A percentile compares a stretch with the other conserved stretches of the same genome.
These are phyloP conservation scores for Paraescarpia echinospica DNA, from an alignment of 1,140 invertebrate species.

Conservation along the genomic window DNA sequence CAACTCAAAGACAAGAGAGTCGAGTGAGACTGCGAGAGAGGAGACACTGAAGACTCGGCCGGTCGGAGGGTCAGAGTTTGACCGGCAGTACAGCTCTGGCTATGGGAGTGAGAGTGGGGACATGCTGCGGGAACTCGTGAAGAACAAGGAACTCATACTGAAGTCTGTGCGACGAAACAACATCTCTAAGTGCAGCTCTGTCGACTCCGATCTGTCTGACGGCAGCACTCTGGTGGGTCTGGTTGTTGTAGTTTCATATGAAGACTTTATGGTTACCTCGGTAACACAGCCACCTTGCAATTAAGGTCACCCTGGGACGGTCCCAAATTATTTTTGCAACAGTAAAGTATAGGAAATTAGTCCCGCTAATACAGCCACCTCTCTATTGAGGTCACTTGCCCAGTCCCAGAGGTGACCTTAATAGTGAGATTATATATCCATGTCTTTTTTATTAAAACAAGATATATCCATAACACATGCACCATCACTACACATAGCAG, in stretches of 20 bases:
- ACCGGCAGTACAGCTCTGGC: constrained; percentile 64
- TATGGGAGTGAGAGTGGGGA: constrained; percentile 69
- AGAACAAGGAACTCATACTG: constrained; percentile 55
- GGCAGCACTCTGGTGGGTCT: constrained; percentile 21
- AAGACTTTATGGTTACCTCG: too few species aligned
- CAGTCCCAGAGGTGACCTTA: too few species aligned
- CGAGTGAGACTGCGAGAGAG: constrained; percentile 33
- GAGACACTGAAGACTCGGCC: constrained; percentile 2
- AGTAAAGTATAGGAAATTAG: too few species aligned
- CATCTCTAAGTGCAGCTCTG: constrained; percentile 21
- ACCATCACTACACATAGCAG: too few species aligned
- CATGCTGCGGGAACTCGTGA: constrained; percentile 54
- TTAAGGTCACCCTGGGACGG: too few species aligned
- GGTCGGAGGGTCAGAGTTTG: neutral
- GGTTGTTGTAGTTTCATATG: neutral
- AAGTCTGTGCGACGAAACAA: constrained; percentile 25
- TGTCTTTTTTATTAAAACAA: too few species aligned
- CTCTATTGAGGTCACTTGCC: too few species aligned
- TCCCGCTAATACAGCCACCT: too few species aligned
- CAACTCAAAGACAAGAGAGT: neutral
- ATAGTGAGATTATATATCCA: too few species aligned
- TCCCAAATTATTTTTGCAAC: too few species aligned
- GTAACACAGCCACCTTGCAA: too few species aligned
- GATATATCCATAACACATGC: too few species aligned
- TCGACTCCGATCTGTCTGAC: constrained; percentile 31